Evolutionary conservation across 2,888 invertebrate genomes (phyloP).

Genomic region (Papilio demoleus): DNA sequence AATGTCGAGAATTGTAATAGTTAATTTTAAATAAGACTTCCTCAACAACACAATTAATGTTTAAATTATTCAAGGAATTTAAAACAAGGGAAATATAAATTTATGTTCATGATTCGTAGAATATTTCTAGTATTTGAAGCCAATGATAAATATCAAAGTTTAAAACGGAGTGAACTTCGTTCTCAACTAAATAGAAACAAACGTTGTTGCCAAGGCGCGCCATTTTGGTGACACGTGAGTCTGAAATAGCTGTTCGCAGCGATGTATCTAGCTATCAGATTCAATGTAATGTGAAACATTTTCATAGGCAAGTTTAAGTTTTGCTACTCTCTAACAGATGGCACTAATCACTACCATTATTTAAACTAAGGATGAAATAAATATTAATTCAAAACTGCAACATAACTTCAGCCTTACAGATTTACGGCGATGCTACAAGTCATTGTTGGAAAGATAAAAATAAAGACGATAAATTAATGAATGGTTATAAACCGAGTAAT

Average conservation of each 20-base stretch:
- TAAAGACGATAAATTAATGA: background rate
- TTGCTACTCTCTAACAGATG: conserved; percentile 71
- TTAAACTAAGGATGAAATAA: background rate
- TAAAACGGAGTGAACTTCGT: conserved; percentile 68
- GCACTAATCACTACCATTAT: conserved; percentile 49
- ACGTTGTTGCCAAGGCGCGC: conserved; percentile 72
- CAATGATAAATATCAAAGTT: conserved; percentile 53
- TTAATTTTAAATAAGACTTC: conserved; percentile 1
- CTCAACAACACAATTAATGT: background rate
- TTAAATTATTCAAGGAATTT: conserved; percentile 10
- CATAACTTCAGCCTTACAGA: background rate
- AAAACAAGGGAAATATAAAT: conserved; percentile 7
- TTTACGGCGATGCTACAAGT: background rate
- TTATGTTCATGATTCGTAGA: background rate
- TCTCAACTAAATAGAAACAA: conserved; percentile 62
- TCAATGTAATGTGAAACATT: conserved; percentile 49
- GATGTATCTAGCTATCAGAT: conserved; percentile 51
- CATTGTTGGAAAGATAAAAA: background rate
- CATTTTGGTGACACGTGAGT: conserved; percentile 63
- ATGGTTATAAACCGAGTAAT: background rate
- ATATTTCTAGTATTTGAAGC: conserved; percentile 35
- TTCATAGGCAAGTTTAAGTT: conserved; percentile 51
- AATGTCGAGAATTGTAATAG: conserved; percentile 7
- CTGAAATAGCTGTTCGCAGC: conserved; percentile 64
- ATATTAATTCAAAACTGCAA: background rate